Percentiles rank a stretch among this genome's conserved stretches.
phyloP scores from a whole-genome alignment of 2,888 invertebrate species.

The Agrochola litura region DNA sequence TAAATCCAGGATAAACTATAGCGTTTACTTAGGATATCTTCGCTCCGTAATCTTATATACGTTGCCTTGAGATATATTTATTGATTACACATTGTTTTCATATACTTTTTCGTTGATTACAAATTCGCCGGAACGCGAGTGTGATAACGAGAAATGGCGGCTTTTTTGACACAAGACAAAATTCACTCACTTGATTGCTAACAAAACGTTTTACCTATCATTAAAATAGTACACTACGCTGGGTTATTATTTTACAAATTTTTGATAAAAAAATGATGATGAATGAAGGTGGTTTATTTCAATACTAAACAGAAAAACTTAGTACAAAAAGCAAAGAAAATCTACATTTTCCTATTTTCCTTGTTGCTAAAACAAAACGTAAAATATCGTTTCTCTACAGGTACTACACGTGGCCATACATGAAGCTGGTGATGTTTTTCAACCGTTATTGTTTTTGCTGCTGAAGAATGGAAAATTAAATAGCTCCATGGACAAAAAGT shows the following conservation, averaged over 20 bases:
- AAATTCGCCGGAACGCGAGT: constrained; percentile 13
- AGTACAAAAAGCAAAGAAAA: no score
- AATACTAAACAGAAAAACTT: neutral
- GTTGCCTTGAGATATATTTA: neutral
- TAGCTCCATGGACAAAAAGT: neutral
- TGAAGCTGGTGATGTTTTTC: neutral
- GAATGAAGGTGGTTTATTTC: neutral
- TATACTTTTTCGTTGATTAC: constrained; percentile 1
- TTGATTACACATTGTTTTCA: constrained; percentile 1
- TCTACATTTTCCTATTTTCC: neutral
- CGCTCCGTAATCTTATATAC: neutral
- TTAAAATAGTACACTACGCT: neutral
- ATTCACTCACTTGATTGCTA: constrained; percentile 1
- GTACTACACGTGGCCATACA: neutral
- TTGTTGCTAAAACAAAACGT: constrained; percentile 26
- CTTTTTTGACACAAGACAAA: constrained; percentile 52
- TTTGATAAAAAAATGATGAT: no score
- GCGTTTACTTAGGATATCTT: neutral
- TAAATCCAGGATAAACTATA: neutral
- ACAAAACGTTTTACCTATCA: constrained; percentile 28
- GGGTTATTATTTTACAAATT: neutral
- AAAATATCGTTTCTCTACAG: neutral
- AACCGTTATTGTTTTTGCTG: no score
- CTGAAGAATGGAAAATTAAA: no score
- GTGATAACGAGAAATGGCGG: constrained; percentile 56